phyloP scores from a whole-genome alignment of 2,888 invertebrate genomes.

The Alloplasta piceator region DNA sequence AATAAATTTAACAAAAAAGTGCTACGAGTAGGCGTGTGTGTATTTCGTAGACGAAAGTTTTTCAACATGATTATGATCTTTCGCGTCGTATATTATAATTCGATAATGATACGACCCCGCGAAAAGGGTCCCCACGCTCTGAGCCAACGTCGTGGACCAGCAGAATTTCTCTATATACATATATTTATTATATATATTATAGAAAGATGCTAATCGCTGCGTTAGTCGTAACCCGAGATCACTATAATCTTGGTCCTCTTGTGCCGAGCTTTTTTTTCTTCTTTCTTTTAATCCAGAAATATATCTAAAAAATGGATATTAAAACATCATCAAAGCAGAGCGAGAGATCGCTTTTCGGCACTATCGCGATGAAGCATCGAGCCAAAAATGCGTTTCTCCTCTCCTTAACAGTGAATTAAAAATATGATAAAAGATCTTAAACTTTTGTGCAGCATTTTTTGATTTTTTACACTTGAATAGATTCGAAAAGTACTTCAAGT shows the following conservation, averaged over 20 bases:
- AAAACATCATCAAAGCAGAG: slow-evolving; percentile 76
- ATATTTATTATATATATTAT: slow-evolving; percentile 78
- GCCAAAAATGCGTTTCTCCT: slow-evolving; percentile 17
- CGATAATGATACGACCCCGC: slow-evolving; percentile 80
- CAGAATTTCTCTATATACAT: not conserved
- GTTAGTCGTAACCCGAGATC: slow-evolving; percentile 79
- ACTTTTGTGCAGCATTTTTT: too few relatives aligned
- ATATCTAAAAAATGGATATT: slow-evolving; percentile 77
- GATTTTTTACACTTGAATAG: too few relatives aligned
- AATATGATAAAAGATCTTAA: slow-evolving; percentile 4
- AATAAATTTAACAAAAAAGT: slow-evolving; percentile 60
- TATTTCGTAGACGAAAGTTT: slow-evolving; percentile 76
- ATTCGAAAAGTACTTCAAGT: too few relatives aligned
- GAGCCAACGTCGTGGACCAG: slow-evolving; percentile 1
- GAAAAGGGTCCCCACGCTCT: slow-evolving; percentile 67
- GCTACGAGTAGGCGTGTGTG: slow-evolving; percentile 75
- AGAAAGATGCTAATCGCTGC: slow-evolving; percentile 81
- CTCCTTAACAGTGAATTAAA: not conserved
- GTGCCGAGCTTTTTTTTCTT: slow-evolving; percentile 19
- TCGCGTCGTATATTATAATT: slow-evolving; percentile 78
- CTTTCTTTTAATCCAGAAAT: slow-evolving; percentile 56
- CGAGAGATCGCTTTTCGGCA: slow-evolving; percentile 54
- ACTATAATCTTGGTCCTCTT: slow-evolving; percentile 76
- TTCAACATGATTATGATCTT: slow-evolving; percentile 80
- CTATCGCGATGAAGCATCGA: slow-evolving; percentile 53